These are phyloP conservation scores for Colletes latitarsis DNA, from an alignment of 1,140 invertebrate species.

Conservation along the genomic window DNA sequence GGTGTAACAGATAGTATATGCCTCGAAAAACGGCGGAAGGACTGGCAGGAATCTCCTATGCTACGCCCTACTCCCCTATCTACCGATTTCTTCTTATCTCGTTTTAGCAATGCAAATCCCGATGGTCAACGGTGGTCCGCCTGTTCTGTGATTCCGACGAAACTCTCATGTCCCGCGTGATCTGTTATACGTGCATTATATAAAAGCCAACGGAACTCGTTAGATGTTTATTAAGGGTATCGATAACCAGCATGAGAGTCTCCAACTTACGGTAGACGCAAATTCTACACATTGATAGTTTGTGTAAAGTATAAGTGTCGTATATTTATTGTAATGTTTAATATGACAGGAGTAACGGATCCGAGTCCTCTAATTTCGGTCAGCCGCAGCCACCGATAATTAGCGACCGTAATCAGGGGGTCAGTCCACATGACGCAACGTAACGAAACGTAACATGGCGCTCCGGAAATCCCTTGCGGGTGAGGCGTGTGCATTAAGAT, in stretches of 20 bases:
- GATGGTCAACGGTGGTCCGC: slow-evolving; percentile 14
- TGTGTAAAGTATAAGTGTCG: neutral
- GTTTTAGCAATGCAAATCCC: slow-evolving; percentile 58
- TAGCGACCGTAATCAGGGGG: slow-evolving; percentile 64
- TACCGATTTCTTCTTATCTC: slow-evolving; percentile 53
- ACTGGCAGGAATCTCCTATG: slow-evolving; percentile 61
- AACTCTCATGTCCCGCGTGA: neutral
- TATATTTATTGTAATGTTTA: slow-evolving; percentile 46
- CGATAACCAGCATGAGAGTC: no score
- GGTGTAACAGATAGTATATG: slow-evolving; percentile 68
- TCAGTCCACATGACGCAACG: slow-evolving; percentile 52
- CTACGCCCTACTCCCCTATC: slow-evolving; percentile 48
- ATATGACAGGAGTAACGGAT: slow-evolving; percentile 45
- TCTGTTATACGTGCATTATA: neutral
- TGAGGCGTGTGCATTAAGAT: slow-evolving; percentile 42
- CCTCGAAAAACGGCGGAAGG: slow-evolving; percentile 68
- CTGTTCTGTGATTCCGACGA: neutral
- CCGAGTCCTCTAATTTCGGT: slow-evolving; percentile 64
- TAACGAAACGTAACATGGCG: slow-evolving; percentile 59
- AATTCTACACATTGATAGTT: slow-evolving; percentile 3
- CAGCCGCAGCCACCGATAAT: slow-evolving; percentile 61
- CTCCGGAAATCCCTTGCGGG: slow-evolving; percentile 2
- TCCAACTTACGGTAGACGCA: neutral
- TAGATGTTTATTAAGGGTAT: no score
- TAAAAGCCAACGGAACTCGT: no score